Base-by-base conservation (phyloP, 2,797 vertebrate species). In the Miichthys miiuy region DNA sequence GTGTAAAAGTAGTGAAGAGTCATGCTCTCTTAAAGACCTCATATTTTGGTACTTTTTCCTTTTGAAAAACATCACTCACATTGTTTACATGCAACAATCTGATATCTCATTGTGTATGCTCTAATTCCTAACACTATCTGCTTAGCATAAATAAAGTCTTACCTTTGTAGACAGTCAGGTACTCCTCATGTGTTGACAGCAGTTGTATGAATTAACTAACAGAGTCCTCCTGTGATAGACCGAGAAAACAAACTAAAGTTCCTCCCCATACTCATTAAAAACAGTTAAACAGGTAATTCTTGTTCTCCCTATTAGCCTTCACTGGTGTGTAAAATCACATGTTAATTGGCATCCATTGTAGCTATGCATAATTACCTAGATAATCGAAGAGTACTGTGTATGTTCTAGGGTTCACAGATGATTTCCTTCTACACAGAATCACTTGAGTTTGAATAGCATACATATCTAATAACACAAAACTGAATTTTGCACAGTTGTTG, bases 311-410 rank as follows among this genome's bases (percentile, higher is more conserved):
- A 23, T 47, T 21, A 21, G 10, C 12, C 34, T 23, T 41, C 0
- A 2, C 0, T 3, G 20, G 3, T 1, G 13, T 20, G 10, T 0
- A 38, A 1, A n/a, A 1, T 20, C 0, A 17, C 3, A 1, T 41
- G 14, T 8, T 5, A 21, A 34, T 8, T 48, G 14, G 1, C 6
- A 14, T 16, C 0, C 0, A 12, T 1, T 17, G 0, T 6, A 27
- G 1, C 4, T n/a, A n/a, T n/a, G n/a, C n/a, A n/a, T n/a, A n/a
- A n/a, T n/a, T n/a, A n/a, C n/a, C 5, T 9, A 8, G 14, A 5
- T 16, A 16, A 48, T 6, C 16, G 6, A 48, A 8, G 30, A 6
- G 30, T 30, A 30, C 30, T 30, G 6, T n/a, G n/a, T 30, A 1
- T 30, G 30, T 30, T 30, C 30, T 30, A 6, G 30, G 6, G 30